These are phyloP conservation scores for Pocillopora verrucosa DNA, from an alignment of 64 coral and sea anemone genomes.

Conservation along the genomic window DNA sequence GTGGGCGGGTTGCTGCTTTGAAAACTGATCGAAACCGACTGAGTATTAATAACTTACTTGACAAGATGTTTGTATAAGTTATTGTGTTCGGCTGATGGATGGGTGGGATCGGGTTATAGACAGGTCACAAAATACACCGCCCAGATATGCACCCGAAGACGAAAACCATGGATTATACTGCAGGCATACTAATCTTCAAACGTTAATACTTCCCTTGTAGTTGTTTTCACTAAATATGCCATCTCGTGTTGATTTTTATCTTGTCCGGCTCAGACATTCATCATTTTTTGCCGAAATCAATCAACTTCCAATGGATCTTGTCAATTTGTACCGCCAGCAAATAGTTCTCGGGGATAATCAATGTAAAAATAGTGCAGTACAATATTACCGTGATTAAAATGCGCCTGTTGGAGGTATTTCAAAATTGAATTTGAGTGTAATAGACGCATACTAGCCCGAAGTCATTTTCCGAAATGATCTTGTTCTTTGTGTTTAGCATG, in stretches of 20 bases:
- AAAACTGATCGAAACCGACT: slow-evolving; percentile 37
- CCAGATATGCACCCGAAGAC: background rate
- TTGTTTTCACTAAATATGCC: background rate
- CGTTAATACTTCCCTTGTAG: background rate
- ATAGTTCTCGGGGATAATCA: background rate
- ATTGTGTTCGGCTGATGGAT: slow-evolving; percentile 5
- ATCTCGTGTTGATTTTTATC: slow-evolving; percentile 27
- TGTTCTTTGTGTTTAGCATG: background rate
- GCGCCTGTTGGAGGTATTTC: background rate
- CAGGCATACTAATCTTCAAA: background rate
- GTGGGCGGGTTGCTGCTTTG: slow-evolving; percentile 35
- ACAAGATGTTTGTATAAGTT: slow-evolving; percentile 51
- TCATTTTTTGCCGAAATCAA: background rate
- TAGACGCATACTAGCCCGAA: background rate
- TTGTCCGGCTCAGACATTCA: background rate
- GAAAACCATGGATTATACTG: slow-evolving; percentile 1
- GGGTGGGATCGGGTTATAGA: background rate
- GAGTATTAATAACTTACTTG: slow-evolving; percentile 33
- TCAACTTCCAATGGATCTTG: background rate
- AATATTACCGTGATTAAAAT: slow-evolving; percentile 6
- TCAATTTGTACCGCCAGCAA: slow-evolving; percentile 2
- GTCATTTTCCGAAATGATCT: background rate
- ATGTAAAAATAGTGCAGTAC: background rate
- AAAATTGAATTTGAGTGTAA: background rate
- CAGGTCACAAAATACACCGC: background rate